A percentile compares a stretch with the other conserved stretches of the same genome.
Evolutionary conservation across 2,797 vertebrate genomes (phyloP).

Genomic region (Tinamus major): DNA sequence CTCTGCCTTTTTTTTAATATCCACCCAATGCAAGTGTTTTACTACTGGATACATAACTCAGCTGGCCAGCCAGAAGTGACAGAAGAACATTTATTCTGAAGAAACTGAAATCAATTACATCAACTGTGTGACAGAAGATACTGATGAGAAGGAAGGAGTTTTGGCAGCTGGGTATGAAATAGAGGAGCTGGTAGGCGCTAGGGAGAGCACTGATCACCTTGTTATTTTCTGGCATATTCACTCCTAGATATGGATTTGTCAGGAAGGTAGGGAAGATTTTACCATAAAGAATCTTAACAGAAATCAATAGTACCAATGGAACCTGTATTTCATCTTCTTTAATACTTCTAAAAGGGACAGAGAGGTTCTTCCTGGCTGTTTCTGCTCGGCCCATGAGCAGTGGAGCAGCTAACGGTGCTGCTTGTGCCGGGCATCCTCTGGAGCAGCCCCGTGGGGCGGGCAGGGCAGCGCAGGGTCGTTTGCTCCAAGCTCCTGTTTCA

Average conservation of each 20-base stretch:
- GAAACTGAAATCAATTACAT: background rate
- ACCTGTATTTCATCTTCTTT: background rate
- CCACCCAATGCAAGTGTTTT: background rate
- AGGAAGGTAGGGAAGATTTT: background rate
- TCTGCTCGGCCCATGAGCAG: background rate
- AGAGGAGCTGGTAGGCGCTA: background rate
- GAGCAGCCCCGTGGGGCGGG: background rate
- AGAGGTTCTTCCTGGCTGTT: background rate
- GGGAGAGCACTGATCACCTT: background rate
- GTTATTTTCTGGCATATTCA: background rate
- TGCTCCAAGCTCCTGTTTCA: conserved; percentile 53
- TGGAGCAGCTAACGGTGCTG: background rate
- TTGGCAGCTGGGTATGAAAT: background rate
- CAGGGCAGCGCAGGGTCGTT: background rate
- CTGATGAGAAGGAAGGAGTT: background rate
- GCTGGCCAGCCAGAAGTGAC: background rate
- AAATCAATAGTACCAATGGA: background rate
- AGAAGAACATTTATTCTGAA: background rate
- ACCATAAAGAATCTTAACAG: background rate
- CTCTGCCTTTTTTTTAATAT: background rate
- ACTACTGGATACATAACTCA: background rate
- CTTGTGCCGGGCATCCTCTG: rapidly evolving
- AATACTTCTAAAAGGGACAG: background rate
- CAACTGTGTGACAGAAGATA: background rate
- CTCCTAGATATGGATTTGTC: background rate